Percentiles rank a stretch among this genome's conserved stretches.
Conservation (phyloP, 2,888 invertebrate genomes). For the Kuschelorhynchus macadamiae region DNA sequence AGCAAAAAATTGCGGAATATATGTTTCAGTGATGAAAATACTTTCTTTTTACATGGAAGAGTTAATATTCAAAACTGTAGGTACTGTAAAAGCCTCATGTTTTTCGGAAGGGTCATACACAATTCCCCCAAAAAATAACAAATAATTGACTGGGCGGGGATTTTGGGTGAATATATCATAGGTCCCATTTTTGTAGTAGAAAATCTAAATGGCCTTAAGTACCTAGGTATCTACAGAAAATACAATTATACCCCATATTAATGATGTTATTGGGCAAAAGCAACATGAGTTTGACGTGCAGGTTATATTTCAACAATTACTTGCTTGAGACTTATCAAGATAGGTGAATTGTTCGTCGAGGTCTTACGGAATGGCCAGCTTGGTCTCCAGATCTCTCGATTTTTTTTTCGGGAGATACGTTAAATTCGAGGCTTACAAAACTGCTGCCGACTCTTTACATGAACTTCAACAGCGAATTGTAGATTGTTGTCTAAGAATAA, state of each 20-base stretch:
- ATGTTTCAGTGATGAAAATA: background rate
- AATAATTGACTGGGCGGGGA: background rate
- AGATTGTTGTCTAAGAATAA: background rate
- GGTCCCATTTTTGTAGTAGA: too few relatives aligned
- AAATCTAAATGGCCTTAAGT: background rate
- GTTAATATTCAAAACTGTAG: too few relatives aligned
- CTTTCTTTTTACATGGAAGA: too few relatives aligned
- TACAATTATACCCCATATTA: background rate
- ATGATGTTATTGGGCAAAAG: background rate
- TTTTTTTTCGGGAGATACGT: background rate
- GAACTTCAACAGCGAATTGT: background rate
- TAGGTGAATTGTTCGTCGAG: background rate
- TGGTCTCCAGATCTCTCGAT: too few relatives aligned
- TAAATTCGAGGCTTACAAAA: background rate
- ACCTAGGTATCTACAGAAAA: background rate
- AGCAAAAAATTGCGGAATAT: constrained; percentile 1
- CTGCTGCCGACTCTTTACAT: background rate
- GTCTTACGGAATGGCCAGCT: constrained; percentile 1
- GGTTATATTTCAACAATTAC: background rate
- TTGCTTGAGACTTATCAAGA: background rate
- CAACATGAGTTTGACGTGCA: too few relatives aligned
- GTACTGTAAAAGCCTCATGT: background rate
- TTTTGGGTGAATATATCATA: background rate
- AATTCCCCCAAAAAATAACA: background rate
- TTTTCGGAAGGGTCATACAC: background rate